Percentiles rank a stretch among this genome's conserved stretches.
These are phyloP conservation scores for Arrhopalites spinosus DNA, from an alignment of 2,888 invertebrate genomes.

Conservation along the genomic window DNA sequence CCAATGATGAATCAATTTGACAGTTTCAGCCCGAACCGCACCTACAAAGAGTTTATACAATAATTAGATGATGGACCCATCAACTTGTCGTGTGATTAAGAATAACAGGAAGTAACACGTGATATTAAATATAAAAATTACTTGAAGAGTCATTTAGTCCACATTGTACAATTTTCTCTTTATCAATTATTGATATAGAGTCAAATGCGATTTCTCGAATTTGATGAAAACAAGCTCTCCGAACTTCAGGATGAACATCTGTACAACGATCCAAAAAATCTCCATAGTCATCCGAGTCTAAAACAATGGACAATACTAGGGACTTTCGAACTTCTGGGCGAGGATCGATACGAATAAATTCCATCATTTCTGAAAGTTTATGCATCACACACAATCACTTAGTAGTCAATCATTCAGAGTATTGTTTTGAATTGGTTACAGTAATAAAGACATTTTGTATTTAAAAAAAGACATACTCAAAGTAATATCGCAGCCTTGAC, in stretches of 20 bases:
- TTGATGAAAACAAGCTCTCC: slow-evolving; percentile 33
- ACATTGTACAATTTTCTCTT: slow-evolving; percentile 34
- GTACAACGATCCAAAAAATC: slow-evolving; percentile 32
- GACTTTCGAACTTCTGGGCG: slow-evolving; percentile 32
- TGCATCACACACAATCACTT: too few species aligned
- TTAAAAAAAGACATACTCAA: not conserved
- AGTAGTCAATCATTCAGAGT: too few species aligned
- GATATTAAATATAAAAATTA: too few species aligned
- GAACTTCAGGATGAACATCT: slow-evolving; percentile 35
- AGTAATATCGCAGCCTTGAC: slow-evolving; percentile 33
- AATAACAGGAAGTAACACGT: not conserved
- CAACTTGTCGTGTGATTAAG: not conserved
- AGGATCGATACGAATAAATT: slow-evolving; percentile 36
- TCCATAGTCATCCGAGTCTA: slow-evolving; percentile 33
- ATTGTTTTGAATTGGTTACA: too few species aligned
- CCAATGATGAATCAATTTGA: slow-evolving; percentile 25
- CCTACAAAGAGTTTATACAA: slow-evolving; percentile 3
- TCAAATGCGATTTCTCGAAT: slow-evolving; percentile 26
- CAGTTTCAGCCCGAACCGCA: slow-evolving; percentile 25
- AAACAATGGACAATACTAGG: slow-evolving; percentile 27
- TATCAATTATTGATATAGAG: slow-evolving; percentile 1
- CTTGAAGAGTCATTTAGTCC: slow-evolving; percentile 28
- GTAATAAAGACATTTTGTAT: not conserved
- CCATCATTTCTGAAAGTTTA: slow-evolving; percentile 34
- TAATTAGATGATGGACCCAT: not conserved